Base-by-base conservation (phyloP, 2,113 vertebrate species). In the Setophaga coronata region DNA sequence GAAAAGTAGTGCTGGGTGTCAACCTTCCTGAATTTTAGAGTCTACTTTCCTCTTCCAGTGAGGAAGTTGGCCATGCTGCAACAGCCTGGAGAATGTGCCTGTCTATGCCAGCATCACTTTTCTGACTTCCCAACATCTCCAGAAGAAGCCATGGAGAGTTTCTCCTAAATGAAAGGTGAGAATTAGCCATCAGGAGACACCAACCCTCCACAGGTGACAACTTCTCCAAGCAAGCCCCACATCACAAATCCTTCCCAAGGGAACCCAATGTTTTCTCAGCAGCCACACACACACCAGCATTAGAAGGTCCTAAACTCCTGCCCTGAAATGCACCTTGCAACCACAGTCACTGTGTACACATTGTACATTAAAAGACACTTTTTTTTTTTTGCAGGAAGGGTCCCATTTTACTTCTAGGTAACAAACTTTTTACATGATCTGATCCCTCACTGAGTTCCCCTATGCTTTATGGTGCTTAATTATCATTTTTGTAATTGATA, bases 201-300 rank as follows among this genome's bases (percentile, higher is more conserved):
- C 31, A 50, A 19, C n/a, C 16, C 38, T n/a, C n/a, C 48, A 31
- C 0, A 0, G 25, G 18, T 48, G 58, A 40, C 0, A 0, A 25
- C 33, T 20, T 9, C 65, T 82, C 42, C 43, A 67, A 58, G 57
- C 33, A 51, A 82, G 42, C 36, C 53, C 12, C 8, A 29, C 53
- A 48, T 20, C 43, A 51, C 0, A 0, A 33, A 31, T 7, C 38
- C 57, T 60, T 84, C 45, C 53, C 62, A 53, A 42, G 18, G 15
- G 36, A 71, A 53, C 14, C 18, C 80, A 18, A 0, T 1, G 4
- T 70, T 13, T 79, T 31, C 64, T 34, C 50, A 54, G 53, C 56
- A 85, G 65, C 65, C 45, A 85, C 48, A 16, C 28, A 58, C 29
- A 45, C 38, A 38, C 1, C 60, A 33, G 12, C 34, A 10, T 17